phyloP scores from a whole-genome alignment of 2,888 invertebrate species.

The Agriopis marginaria region DNA sequence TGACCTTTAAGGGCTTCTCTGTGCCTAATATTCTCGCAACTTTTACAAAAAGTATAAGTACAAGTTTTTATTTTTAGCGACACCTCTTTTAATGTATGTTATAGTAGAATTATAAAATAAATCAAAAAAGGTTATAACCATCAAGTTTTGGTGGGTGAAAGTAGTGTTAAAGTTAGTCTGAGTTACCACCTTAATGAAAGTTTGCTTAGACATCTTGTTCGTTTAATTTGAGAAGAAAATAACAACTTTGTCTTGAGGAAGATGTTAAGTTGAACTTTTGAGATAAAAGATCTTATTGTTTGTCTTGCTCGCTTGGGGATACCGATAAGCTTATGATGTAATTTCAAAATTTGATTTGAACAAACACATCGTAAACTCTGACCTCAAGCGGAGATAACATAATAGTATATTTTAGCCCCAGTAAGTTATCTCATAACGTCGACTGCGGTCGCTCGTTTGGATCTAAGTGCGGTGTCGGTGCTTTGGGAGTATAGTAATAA shows the following conservation, averaged over 20 bases:
- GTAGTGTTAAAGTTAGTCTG: too few species aligned
- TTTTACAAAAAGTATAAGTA: too few species aligned
- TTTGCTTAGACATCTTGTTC: too few species aligned
- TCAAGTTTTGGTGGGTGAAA: too few species aligned
- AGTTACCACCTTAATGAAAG: too few species aligned
- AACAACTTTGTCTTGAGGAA: background rate
- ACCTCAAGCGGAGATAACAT: conserved; percentile 56
- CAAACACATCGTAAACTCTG: conserved; percentile 57
- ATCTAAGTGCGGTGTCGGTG: conserved; percentile 44
- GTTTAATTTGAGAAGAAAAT: background rate
- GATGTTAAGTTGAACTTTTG: background rate
- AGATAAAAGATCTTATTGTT: conserved; percentile 20
- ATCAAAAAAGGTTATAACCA: too few species aligned
- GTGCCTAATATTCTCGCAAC: too few species aligned
- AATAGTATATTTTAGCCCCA: conserved; percentile 51
- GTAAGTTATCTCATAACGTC: conserved; percentile 50
- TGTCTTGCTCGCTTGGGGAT: conserved; percentile 33
- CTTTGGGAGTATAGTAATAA: conserved; percentile 42
- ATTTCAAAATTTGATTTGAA: conserved; percentile 47
- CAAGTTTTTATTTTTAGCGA: too few species aligned
- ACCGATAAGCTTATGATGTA: conserved; percentile 49
- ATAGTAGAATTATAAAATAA: too few species aligned
- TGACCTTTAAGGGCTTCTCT: background rate
- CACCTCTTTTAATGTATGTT: too few species aligned
- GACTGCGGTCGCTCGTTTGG: conserved; percentile 49